Evolutionary conservation across 2,888 invertebrate species (phyloP), one percentile per base, ranked within the genome.

Genomic region (Eupithecia insigniata): DNA sequence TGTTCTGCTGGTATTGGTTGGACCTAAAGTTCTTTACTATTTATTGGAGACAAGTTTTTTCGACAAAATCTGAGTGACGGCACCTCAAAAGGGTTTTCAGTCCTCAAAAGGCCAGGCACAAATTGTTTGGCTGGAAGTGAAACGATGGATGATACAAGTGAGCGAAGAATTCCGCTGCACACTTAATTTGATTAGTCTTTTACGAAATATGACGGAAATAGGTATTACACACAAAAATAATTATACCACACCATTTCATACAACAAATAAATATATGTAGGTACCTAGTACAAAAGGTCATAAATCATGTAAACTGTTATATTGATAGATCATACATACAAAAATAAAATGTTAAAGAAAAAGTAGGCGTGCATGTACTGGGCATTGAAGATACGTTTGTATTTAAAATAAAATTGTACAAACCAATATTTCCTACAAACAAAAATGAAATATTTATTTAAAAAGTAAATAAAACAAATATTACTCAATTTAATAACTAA

Each of bases 271-370:
- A n/a, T n/a, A n/a, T n/a, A n/a, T n/a, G n/a, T 22, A 10, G 39
- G 36, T 36, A 30, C 30, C 30, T 30, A 30, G 0, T 51, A 46
- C 3, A n/a, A 51, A 51, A 51, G 8, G 10, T 22, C 10, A n/a
- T 51, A 22, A 22, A 51, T 26, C 14, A 28, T 74, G 67, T 64
- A 43, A 62, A 36, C 32, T 36, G 43, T 61, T 36, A 22, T 73
- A 77, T 74, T 77, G 72, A 76, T 78, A 77, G 73, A 74, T 76
- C 76, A 22, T 73, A 76, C 73, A 70, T 34, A 32, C 14, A 65
- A 60, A 69, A 12, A 55, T 51, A 46, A 51, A 51, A 46, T 51
- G 10, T 51, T 22, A 51, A 0, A 51, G 22, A n/a, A 2, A 22
- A 46, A 51, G 22, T 51, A 12, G 3, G 36, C 36, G 36, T 36